These are phyloP conservation scores for Cyclophora punctaria DNA, from an alignment of 2,888 invertebrate species.

Conservation along the genomic window DNA sequence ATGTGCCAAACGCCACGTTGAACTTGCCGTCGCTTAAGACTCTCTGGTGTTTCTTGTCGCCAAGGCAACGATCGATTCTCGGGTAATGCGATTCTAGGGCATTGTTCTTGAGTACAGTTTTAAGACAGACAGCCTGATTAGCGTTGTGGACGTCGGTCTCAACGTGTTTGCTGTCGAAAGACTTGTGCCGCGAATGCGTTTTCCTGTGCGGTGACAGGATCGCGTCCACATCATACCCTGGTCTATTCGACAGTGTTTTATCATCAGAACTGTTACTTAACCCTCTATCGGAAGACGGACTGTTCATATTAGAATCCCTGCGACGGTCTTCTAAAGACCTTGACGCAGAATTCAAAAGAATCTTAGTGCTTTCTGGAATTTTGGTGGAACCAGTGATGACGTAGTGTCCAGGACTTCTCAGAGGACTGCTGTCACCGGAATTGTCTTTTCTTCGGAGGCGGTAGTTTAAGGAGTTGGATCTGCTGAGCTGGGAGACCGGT, in stretches of 20 bases:
- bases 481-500: constrained; percentile 60
- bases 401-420: constrained; percentile 64
- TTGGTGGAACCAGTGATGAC: constrained; percentile 64
- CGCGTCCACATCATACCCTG: constrained; percentile 51
- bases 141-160: constrained; percentile 55
- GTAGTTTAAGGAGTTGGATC: constrained; percentile 69
- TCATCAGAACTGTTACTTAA: constrained; percentile 65
- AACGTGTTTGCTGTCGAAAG: constrained; percentile 62
- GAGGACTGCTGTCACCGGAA: constrained; percentile 57
- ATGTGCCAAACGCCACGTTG: constrained; percentile 45
- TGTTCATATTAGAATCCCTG: constrained; percentile 60
- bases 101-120: constrained; percentile 62
- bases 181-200: constrained; percentile 71
- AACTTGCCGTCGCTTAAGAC: constrained; percentile 43
- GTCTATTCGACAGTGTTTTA: constrained; percentile 59
- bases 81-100: constrained; percentile 52
- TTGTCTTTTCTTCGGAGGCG: constrained; percentile 54
- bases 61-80: constrained; percentile 61
- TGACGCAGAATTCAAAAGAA: constrained; percentile 52
- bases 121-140: constrained; percentile 50
- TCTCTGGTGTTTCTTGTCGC: constrained; percentile 51
- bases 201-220: constrained; percentile 64
- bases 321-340: constrained; percentile 52
- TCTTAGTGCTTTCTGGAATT: constrained; percentile 46
- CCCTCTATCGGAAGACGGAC: constrained; percentile 53